phyloP scores from a whole-genome alignment of 37 sponge, comb jelly and placozoan genomes.

The Crambe crambe region DNA sequence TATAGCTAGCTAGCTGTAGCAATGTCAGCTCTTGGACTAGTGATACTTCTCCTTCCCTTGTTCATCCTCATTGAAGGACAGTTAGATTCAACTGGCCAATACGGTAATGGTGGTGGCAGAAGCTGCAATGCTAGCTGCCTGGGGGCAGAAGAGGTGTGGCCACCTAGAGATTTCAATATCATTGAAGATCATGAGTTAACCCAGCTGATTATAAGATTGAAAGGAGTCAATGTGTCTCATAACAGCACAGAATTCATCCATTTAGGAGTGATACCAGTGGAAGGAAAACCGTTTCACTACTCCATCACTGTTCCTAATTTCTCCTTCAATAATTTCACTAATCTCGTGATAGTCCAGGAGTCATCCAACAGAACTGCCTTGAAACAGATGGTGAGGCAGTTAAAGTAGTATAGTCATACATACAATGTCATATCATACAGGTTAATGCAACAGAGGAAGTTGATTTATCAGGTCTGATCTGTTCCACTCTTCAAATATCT shows the following conservation, averaged over 20 bases:
- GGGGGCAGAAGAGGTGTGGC: neutral
- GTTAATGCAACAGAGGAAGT: neutral
- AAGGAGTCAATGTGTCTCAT: too few relatives aligned
- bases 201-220: too few relatives aligned
- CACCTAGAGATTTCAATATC: neutral
- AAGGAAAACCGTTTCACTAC: slow-evolving; percentile 7
- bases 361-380: neutral
- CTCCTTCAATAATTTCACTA: neutral
- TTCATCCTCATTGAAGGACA: too few relatives aligned
- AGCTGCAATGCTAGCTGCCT: neutral
- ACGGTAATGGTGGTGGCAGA: too few relatives aligned
- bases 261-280: neutral
- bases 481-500: neutral
- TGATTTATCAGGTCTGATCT: neutral
- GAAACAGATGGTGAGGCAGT: neutral
- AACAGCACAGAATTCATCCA: too few relatives aligned
- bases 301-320: neutral
- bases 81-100: too few relatives aligned
- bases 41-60: too few relatives aligned
- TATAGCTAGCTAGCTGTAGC: too few relatives aligned
- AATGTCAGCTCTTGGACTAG: too few relatives aligned
- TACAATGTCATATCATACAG: neutral
- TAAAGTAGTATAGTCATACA: neutral
- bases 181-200: too few relatives aligned
- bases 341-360: neutral